Conservation (phyloP, 2,888 invertebrate genomes). For the Perizoma affinitatum region DNA sequence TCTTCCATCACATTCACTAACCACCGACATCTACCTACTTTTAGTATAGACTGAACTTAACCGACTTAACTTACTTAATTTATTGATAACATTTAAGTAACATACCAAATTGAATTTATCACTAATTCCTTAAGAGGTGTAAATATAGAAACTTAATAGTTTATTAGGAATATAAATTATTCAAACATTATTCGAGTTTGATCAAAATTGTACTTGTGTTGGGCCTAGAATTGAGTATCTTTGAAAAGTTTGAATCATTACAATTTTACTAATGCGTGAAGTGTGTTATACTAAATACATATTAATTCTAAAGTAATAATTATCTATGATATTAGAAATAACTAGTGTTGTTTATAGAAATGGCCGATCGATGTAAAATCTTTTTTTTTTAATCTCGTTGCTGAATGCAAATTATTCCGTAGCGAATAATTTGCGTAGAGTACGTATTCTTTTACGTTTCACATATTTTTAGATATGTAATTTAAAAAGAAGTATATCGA, state of each 20-base stretch:
- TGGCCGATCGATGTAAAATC: constrained; percentile 6
- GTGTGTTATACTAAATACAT: constrained; percentile 13
- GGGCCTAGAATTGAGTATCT: constrained; percentile 6
- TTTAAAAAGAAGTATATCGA: too few relatives aligned
- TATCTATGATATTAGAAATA: neutral
- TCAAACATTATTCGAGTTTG: constrained; percentile 16
- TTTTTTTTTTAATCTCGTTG: neutral
- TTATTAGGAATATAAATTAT: constrained; percentile 3
- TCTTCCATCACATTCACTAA: constrained; percentile 49
- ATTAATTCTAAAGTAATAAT: neutral
- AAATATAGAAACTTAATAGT: too few relatives aligned
- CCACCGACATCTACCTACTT: constrained; percentile 67
- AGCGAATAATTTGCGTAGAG: too few relatives aligned
- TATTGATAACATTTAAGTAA: constrained; percentile 65
- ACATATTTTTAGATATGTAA: too few relatives aligned
- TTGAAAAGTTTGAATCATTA: constrained; percentile 11
- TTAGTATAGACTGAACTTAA: constrained; percentile 68
- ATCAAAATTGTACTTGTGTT: constrained; percentile 36
- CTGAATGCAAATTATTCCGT: too few relatives aligned
- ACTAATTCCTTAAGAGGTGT: constrained; percentile 25
- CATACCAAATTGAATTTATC: constrained; percentile 71
- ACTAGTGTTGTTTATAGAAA: constrained; percentile 5
- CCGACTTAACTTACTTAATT: constrained; percentile 48
- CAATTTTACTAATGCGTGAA: constrained; percentile 8
- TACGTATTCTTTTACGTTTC: too few relatives aligned